Base-by-base conservation (phyloP, 2,888 invertebrate species). In the Apodemia duryi region DNA sequence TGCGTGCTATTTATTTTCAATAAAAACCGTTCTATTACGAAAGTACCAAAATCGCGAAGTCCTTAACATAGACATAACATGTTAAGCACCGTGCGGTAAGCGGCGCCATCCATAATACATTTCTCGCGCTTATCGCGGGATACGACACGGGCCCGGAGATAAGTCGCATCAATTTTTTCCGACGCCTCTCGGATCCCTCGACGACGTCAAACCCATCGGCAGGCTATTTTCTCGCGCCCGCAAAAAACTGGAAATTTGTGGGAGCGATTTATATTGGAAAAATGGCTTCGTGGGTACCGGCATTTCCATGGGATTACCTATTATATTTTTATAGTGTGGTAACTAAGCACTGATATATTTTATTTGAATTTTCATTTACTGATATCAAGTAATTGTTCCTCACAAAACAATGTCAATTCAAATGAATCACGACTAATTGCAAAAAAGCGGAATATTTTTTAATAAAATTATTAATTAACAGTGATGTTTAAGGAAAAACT, bases 131-230 rank as follows among this genome's bases (percentile, higher is more conserved):
- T 79, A 80, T 77, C 77, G 75, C 70, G 72, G 74, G 72, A 74
- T 77, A 77, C 78, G 81, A 82, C 83, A 78, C 81, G 74, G 73
- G 76, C 74, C 74, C 76, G 74, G 76, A 83, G 85, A 89, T 88
- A 88, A 88, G 86, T 83, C 85, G 82, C 86, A 83, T 85, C 89
- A 82, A 85, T 90, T 91, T 89, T 91, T 91, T 87, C 80, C 75
- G 80, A 76, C 81, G 79, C 84, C 82, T 77, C 80, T 79, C 82
- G 74, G 86, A 88, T 88, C 89, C 89, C 88, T 78, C 75, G 86
- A 76, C 88, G 90, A 87, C 88, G 78, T 74, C 75, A 74, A 76
- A 67, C 71, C 69, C 74, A 70, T 74, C 13, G 29, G 57, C 32
- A 13, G 11, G 32, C 29, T 32, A 57, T 57, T 54, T 54, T 54